Base-by-base conservation (phyloP, 2,888 invertebrate species). In the Lottia gigantea region DNA sequence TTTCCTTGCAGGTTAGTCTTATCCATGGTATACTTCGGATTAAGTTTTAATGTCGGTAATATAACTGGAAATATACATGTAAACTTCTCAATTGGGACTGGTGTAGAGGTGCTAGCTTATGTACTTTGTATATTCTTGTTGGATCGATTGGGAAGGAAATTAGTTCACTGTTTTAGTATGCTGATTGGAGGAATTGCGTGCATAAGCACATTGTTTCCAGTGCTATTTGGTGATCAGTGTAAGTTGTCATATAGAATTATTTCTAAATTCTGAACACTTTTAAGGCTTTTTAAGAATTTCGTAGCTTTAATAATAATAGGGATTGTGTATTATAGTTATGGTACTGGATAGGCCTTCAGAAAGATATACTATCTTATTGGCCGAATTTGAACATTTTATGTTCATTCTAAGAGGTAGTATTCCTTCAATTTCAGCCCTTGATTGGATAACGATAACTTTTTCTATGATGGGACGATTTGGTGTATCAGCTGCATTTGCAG, bases 11-110 rank as follows among this genome's bases (percentile, higher is more conserved):
- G 85, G 85, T 66, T 77, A 14, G 82, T 82, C 0, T 77, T 79
- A 19, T 74, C 82, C 8, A 79, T 83, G 81, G 81, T 82, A 45
- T 85, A 82, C 64, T 84, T 83, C 64, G 84, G 82, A 1, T 77
- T 85, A 16, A 75, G 81, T 11, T 73, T 84, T 12, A 81, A 83
- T 67, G 75, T 80, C 6, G 79, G 79, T 1, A 80, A 80, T 70
- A 67, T 85, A 11, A 78, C 80, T 47, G 85, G 85, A 0, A 77
- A 79, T 68, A 78, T 83, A 7, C 82, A 83, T 74, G 70, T 83
- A 3, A 85, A 85, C 79, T 83, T 84, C 72, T 72, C 79, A 55
- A 75, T 85, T 31, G 75, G 80, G 47, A 79, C 74, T 26, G 71
- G 76, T 23, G 80, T 83, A 67, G 84, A 85, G 66, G 65, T 82